A percentile compares a stretch with the other conserved stretches of the same genome.
phyloP scores from a whole-genome alignment of 2,888 invertebrate species.

The Heteromyza rotundicornis region DNA sequence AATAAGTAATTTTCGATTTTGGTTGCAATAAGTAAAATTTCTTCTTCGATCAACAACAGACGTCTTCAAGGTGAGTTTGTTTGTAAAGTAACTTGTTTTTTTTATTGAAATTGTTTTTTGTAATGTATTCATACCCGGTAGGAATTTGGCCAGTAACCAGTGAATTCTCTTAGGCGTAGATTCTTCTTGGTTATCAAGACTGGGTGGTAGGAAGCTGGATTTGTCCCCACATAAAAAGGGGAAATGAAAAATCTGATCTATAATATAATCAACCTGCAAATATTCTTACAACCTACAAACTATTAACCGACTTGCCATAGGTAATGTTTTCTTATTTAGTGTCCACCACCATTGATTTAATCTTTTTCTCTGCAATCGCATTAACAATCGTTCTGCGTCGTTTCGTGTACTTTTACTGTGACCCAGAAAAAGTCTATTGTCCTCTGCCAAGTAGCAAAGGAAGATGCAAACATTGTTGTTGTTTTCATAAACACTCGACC shows the following conservation, averaged over 20 bases:
- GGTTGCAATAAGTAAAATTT: too few species aligned
- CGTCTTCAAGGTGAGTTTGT: constrained; percentile 51
- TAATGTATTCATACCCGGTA: neutral
- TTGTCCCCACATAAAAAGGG: too few species aligned
- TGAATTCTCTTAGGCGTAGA: too few species aligned
- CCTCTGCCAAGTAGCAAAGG: neutral
- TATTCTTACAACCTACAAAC: neutral
- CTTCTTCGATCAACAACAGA: too few species aligned
- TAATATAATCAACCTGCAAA: neutral
- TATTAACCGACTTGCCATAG: neutral
- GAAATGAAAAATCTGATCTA: too few species aligned
- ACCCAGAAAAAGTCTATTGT: constrained; percentile 4
- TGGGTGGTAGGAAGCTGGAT: too few species aligned
- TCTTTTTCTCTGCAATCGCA: constrained; percentile 7
- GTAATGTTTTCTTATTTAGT: neutral
- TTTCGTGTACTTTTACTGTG: neutral
- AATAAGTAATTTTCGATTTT: too few species aligned
- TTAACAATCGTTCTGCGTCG: constrained; percentile 12
- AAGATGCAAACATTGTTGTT: neutral
- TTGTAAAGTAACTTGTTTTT: constrained; percentile 43
- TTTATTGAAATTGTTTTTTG: too few species aligned
- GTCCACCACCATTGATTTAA: too few species aligned
- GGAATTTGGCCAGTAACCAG: neutral
- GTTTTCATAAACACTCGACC: neutral
- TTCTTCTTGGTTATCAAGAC: too few species aligned